Percentiles rank a stretch among this genome's conserved stretches.
Evolutionary conservation across 2,797 vertebrate species (phyloP).

Genomic region (Todus mexicanus): DNA sequence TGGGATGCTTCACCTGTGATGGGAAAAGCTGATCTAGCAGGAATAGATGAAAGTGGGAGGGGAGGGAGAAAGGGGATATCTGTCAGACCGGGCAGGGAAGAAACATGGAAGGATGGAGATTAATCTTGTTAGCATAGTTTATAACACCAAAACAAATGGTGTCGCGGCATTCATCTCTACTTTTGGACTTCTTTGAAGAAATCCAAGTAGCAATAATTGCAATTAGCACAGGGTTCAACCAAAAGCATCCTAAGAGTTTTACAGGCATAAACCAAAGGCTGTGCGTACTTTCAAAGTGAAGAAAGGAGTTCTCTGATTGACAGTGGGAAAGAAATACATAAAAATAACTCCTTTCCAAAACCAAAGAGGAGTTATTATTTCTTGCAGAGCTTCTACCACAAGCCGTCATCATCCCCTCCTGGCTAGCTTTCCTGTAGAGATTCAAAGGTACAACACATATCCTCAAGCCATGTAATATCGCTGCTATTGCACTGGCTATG

Average conservation of each 20-base stretch:
- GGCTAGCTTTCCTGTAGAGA: slow-evolving; percentile 25
- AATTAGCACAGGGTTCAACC: neutral
- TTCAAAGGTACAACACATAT: slow-evolving; percentile 22
- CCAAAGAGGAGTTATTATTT: slow-evolving; percentile 37
- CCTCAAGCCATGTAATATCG: slow-evolving; percentile 39
- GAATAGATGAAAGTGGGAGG: neutral
- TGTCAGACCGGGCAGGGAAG: neutral
- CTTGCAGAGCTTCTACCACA: slow-evolving; percentile 37
- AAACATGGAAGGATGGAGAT: neutral
- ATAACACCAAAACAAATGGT: neutral
- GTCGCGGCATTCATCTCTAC: neutral
- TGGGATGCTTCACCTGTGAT: neutral
- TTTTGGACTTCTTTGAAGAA: neutral
- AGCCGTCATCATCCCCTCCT: slow-evolving; percentile 38
- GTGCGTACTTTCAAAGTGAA: neutral
- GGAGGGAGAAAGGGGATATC: neutral
- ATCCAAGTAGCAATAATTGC: neutral
- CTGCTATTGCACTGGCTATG: neutral
- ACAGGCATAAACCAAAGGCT: neutral
- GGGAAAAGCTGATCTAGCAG: neutral
- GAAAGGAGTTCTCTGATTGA: slow-evolving; percentile 15
- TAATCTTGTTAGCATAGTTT: neutral
- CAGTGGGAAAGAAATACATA: neutral
- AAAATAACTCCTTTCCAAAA: slow-evolving; percentile 39
- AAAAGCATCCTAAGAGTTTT: neutral